Evolutionary conservation across 2,113 vertebrate species (phyloP).

Genomic region (Lepus timidus): DNA sequence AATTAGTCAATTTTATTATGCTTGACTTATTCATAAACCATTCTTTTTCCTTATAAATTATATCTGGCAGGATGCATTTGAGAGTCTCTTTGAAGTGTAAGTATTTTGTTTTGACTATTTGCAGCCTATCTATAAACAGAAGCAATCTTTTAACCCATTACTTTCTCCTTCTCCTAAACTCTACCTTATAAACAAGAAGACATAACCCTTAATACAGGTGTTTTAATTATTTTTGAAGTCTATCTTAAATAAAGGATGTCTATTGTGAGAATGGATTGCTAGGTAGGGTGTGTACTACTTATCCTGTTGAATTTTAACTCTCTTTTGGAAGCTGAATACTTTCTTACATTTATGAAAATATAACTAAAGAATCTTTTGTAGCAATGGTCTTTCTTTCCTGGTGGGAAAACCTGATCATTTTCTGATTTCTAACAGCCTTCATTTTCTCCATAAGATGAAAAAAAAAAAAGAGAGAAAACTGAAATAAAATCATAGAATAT

Average conservation of each 20-base stretch:
- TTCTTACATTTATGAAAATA: constrained; percentile 55
- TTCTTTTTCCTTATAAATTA: constrained; percentile 76
- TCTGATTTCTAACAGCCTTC: constrained; percentile 49
- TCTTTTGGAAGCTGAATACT: constrained; percentile 69
- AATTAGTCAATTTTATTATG: constrained; percentile 49
- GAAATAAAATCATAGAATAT: constrained; percentile 15
- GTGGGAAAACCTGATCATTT: constrained; percentile 63
- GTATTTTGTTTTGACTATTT: constrained; percentile 52
- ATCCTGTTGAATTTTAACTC: constrained; percentile 68
- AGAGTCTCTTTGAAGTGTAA: constrained; percentile 71
- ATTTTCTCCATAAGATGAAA: constrained; percentile 55
- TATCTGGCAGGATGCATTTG: constrained; percentile 61
- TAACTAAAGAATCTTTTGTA: constrained; percentile 59
- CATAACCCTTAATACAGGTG: neutral
- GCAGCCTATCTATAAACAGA: constrained; percentile 67
- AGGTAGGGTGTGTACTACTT: neutral
- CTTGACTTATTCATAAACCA: constrained; percentile 62
- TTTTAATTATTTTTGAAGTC: neutral
- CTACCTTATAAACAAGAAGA: neutral
- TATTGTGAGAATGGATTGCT: neutral
- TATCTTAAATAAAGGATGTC: constrained; percentile 39
- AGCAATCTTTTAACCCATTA: constrained; percentile 64
- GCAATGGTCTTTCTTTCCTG: constrained; percentile 58
- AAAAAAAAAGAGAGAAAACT: constrained; percentile 39
- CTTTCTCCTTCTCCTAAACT: neutral